These are phyloP conservation scores for Pandemis cinnamomeana DNA, from an alignment of 2,888 invertebrate genomes.

Conservation along the genomic window DNA sequence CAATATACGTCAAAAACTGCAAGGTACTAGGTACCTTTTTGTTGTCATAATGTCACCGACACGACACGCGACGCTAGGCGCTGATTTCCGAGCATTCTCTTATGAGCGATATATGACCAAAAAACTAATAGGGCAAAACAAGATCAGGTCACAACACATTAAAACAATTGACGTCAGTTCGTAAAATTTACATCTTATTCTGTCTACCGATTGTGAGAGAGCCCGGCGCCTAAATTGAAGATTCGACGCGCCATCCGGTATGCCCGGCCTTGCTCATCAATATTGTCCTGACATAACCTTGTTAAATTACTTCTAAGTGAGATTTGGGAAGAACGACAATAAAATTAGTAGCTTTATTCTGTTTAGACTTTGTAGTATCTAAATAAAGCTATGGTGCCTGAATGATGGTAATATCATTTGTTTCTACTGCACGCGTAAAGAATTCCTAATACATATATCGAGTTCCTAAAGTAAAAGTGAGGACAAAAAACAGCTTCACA, in stretches of 20 bases:
- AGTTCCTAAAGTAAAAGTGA: conserved; percentile 30
- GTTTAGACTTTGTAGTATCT: background rate
- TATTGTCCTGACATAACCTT: conserved; percentile 6
- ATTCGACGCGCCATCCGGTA: background rate
- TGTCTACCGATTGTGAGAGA: conserved; percentile 1
- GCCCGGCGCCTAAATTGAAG: background rate
- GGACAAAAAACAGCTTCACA: conserved; percentile 14
- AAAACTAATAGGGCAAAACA: background rate
- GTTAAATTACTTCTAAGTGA: background rate
- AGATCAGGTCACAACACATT: background rate
- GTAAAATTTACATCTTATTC: background rate
- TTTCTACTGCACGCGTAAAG: background rate
- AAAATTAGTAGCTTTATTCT: background rate
- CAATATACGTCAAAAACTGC: too few relatives aligned
- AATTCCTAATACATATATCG: background rate
- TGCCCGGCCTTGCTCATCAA: background rate
- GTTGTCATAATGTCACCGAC: too few relatives aligned
- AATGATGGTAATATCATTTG: background rate
- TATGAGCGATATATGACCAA: background rate
- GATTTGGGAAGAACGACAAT: background rate
- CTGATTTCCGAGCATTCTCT: background rate
- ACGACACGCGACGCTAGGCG: too few relatives aligned
- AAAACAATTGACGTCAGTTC: background rate
- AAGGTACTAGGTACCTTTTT: too few relatives aligned
- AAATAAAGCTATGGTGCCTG: conserved; percentile 7